A percentile compares a stretch with the other conserved stretches of the same genome.
These are phyloP conservation scores for Nestor notabilis DNA, from an alignment of 2,113 vertebrate species.

Conservation along the genomic window DNA sequence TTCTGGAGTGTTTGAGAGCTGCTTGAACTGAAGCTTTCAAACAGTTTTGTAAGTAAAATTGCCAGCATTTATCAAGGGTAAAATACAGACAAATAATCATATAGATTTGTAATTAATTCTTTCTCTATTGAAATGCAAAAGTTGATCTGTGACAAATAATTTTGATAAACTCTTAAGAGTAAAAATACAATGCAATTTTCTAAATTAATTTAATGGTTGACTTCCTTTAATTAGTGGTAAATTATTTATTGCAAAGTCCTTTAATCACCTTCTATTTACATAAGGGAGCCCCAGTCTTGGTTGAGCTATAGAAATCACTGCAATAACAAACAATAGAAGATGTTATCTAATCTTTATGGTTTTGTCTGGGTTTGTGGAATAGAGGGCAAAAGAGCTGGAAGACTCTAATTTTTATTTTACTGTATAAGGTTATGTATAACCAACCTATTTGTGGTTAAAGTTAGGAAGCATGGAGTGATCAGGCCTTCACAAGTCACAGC, in stretches of 20 bases:
- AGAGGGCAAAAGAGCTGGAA: background rate
- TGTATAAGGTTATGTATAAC: background rate
- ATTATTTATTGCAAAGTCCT: slow-evolving; percentile 25
- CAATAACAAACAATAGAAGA: slow-evolving; percentile 16
- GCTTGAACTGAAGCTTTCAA: background rate
- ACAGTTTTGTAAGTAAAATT: background rate
- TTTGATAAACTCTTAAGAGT: background rate
- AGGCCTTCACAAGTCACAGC: background rate
- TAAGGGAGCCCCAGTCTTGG: background rate
- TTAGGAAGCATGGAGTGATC: background rate
- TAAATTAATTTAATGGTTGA: slow-evolving; percentile 54
- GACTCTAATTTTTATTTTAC: background rate
- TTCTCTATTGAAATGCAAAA: slow-evolving; percentile 25
- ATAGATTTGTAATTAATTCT: slow-evolving; percentile 3
- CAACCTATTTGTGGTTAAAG: background rate
- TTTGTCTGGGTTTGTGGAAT: background rate
- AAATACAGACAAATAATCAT: slow-evolving; percentile 9
- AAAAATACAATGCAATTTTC: slow-evolving; percentile 3
- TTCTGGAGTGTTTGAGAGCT: background rate
- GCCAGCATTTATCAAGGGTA: background rate
- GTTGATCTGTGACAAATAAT: slow-evolving; percentile 18
- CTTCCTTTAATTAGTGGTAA: slow-evolving; percentile 29
- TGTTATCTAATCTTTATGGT: background rate
- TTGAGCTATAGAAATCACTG: background rate
- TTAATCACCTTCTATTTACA: background rate